Evolutionary conservation across 2,888 invertebrate genomes (phyloP), one percentile per base, ranked within the genome.

Genomic region (Mesoligia furuncula): DNA sequence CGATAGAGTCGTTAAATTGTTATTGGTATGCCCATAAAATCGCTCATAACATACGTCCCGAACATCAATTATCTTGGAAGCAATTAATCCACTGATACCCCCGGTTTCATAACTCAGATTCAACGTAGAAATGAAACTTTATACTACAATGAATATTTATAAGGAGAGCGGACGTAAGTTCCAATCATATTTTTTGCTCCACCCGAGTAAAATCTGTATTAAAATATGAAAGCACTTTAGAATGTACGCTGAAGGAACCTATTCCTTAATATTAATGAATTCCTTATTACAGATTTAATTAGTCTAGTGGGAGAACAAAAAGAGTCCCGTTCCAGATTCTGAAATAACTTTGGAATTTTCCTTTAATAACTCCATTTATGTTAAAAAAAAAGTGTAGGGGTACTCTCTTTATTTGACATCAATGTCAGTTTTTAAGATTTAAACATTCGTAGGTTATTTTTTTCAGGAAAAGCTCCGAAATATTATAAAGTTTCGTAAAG

Each of bases 11-110:
- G 84, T 93, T 91, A 93, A 93, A 91, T 83, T 85, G 89, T 91
- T 92, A 93, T 90, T 90, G 90, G 85, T 87, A 85, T 85, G 83
- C 81, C 84, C 88, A 89, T 93, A 91, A 93, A 92, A 89, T 84
- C 81, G 86, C 80, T 85, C 88, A 89, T 90, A 91, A 90, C 90
- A 90, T 88, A 88, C 89, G 87, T 77, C 80, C 79, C 85, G 86
- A 87, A 86, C 90, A 89, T 88, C 91, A 92, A 93, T 93, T 92
- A 93, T 87, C 88, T 85, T 87, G 79, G 82, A 68, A 83, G 84
- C 88, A 90, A 90, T 90, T 90, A 91, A 92, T 90, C 88, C 86
- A 78, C 86, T 87, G 87, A 90, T 89, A 88, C 79, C 88, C 84
- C 85, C 83, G 73, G 85, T 81, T 90, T 91, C 88, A 91, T 86